Percentiles rank a stretch among this genome's conserved stretches.
These are phyloP conservation scores for Pomatostomus ruficeps DNA, from an alignment of 2,113 vertebrate genomes.

Conservation along the genomic window DNA sequence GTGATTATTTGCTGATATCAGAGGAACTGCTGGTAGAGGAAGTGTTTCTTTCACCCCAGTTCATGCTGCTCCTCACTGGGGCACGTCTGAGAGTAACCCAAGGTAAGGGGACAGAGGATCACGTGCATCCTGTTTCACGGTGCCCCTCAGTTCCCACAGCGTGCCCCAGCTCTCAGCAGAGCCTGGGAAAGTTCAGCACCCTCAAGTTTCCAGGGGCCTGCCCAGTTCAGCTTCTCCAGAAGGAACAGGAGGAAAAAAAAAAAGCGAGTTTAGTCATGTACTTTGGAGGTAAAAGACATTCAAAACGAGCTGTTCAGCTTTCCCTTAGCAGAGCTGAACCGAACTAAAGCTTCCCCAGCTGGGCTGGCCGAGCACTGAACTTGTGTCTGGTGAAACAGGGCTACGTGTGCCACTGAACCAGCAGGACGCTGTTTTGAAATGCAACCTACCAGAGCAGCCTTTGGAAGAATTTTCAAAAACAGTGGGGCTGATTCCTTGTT, in stretches of 20 bases:
- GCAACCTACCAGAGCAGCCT: not conserved
- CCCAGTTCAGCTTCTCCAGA: not conserved
- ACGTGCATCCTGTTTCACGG: accelerated
- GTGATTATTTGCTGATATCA: not conserved
- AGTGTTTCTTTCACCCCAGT: not conserved
- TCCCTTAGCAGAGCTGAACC: not conserved
- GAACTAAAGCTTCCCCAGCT: not conserved
- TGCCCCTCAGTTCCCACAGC: not conserved
- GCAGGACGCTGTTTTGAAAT: not conserved
- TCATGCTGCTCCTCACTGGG: not conserved
- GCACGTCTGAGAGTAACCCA: not conserved
- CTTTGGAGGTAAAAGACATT: not conserved
- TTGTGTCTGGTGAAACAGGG: not conserved
- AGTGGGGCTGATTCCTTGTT: not conserved
- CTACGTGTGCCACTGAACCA: not conserved
- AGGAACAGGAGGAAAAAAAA: not conserved
- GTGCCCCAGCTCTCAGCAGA: accelerated
- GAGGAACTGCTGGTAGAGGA: not conserved
- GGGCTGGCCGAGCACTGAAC: not conserved
- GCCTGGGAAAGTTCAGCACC: not conserved
- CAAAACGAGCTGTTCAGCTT: not conserved
- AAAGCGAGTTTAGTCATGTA: not conserved
- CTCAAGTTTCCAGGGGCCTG: not conserved
- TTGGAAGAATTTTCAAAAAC: not conserved
- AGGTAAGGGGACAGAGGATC: not conserved